Percentiles rank a stretch among this genome's conserved stretches.
phyloP scores from a whole-genome alignment of 2,797 vertebrate species.

The Pelochelys cantorii region DNA sequence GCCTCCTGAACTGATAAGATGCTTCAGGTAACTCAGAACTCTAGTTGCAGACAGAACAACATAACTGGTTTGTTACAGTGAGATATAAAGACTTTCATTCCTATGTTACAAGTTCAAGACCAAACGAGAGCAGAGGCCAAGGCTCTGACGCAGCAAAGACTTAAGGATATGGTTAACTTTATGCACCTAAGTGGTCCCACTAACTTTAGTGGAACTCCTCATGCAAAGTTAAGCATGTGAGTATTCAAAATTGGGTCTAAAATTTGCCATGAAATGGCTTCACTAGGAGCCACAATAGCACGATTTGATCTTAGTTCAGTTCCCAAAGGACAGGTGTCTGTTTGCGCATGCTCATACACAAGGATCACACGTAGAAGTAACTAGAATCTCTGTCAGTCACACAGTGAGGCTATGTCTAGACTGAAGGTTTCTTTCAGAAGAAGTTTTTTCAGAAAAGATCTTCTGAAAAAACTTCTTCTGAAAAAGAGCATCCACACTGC shows the following conservation, averaged over 20 bases:
- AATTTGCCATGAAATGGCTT: not conserved
- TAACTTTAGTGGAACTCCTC: slow-evolving; percentile 7
- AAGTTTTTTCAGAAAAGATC: too few species aligned
- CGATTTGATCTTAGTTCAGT: not conserved
- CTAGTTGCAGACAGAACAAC: slow-evolving; percentile 22
- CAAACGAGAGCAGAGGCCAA: slow-evolving; percentile 1
- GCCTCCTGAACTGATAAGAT: slow-evolving; percentile 65
- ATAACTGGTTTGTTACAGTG: slow-evolving; percentile 50
- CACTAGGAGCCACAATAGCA: not conserved
- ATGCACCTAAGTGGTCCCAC: not conserved
- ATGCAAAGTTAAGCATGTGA: not conserved
- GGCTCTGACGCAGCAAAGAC: slow-evolving; percentile 47
- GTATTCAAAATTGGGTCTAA: slow-evolving; percentile 24
- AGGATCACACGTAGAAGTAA: not conserved
- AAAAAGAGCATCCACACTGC: too few species aligned
- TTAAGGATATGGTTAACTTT: slow-evolving; percentile 52
- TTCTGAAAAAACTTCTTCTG: too few species aligned
- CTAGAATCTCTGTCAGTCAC: not conserved
- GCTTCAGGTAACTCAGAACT: slow-evolving; percentile 60
- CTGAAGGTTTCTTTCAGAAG: too few species aligned
- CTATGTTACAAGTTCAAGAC: slow-evolving; percentile 47
- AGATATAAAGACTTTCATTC: slow-evolving; percentile 61
- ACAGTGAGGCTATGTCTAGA: not conserved
- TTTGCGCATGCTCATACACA: not conserved
- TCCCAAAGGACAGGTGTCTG: not conserved